Evolutionary conservation across 2,888 invertebrate species (phyloP), one percentile per base, ranked within the genome.

Genomic region (Sinodicranocentrus sp.): DNA sequence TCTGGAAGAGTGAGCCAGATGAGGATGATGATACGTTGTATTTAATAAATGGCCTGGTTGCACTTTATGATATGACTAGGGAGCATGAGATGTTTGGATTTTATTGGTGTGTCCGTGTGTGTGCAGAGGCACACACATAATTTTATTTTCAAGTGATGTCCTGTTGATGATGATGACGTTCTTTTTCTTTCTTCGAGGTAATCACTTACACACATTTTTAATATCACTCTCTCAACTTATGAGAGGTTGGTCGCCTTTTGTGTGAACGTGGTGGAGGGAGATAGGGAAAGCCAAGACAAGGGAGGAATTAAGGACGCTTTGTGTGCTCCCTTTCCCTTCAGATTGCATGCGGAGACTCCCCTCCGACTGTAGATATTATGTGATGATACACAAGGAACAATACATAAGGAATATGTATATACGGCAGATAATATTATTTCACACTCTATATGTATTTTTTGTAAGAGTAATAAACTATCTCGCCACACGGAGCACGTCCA

Each of bases 291-390:
- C 33, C 28, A 75, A 75, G 65, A 75, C 75, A 75, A 75, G 75
- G 54, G 65, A 72, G 19, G 73, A 65, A 75, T 75, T 75, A 75
- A 75, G 65, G 43, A 43, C 17, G 52, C 75, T 75, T 75, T 73
- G 43, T 73, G 61, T 73, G 43, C 33, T n/a, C 44, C 43, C 44
- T 61, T 59, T 59, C 23, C 59, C 15, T 59, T 39, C 19, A 17
- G 28, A 21, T 48, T 15, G n/a, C 48, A 8, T 44, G 73, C 48
- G 44, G 63, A 59, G 75, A 65, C 75, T 65, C 75, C 75, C 75
- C 75, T 75, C 65, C n/a, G 75, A 33, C 61, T 52, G 19, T 17
- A 65, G 65, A 75, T 65, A 75, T 52, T 57, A 5, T 23, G 57
- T 17, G 59, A 59, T 23, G 13, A 25, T 59, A 25, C 23, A 2